A percentile compares a stretch with the other conserved stretches of the same genome.
phyloP scores from a whole-genome alignment of 2,113 vertebrate species.

The Piliocolobus tephrosceles region DNA sequence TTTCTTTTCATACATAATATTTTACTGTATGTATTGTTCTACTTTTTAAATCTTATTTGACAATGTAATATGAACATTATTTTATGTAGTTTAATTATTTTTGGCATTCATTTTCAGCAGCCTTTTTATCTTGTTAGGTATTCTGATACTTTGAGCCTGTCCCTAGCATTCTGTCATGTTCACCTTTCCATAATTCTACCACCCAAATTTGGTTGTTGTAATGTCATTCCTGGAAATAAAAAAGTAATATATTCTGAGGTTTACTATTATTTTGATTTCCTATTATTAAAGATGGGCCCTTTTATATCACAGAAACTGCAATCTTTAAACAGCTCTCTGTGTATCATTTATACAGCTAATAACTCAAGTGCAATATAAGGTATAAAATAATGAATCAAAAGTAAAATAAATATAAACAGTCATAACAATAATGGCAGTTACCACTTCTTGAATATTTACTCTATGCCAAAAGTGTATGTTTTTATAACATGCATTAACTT shows the following conservation, averaged over 20 bases:
- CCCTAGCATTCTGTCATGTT: neutral
- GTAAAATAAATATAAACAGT: neutral
- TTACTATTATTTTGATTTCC: conserved; percentile 3
- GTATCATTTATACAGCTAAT: neutral
- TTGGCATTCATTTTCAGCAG: neutral
- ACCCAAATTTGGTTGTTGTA: neutral
- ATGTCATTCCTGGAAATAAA: neutral
- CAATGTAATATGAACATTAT: neutral
- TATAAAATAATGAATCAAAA: neutral
- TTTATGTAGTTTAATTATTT: neutral
- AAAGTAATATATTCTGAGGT: neutral
- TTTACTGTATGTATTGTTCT: neutral
- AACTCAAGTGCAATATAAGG: neutral
- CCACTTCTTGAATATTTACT: neutral
- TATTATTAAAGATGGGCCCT: neutral
- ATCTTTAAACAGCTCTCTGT: neutral
- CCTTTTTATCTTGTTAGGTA: neutral
- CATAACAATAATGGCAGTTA: neutral
- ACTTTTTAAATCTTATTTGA: neutral
- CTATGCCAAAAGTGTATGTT: neutral
- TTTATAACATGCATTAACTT: neutral
- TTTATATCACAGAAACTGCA: neutral
- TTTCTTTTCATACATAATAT: neutral
- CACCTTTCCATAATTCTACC: neutral
- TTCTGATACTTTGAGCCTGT: neutral